phyloP scores from a whole-genome alignment of 1,140 invertebrate species.

The Pseudomyrmex cubaensis region DNA sequence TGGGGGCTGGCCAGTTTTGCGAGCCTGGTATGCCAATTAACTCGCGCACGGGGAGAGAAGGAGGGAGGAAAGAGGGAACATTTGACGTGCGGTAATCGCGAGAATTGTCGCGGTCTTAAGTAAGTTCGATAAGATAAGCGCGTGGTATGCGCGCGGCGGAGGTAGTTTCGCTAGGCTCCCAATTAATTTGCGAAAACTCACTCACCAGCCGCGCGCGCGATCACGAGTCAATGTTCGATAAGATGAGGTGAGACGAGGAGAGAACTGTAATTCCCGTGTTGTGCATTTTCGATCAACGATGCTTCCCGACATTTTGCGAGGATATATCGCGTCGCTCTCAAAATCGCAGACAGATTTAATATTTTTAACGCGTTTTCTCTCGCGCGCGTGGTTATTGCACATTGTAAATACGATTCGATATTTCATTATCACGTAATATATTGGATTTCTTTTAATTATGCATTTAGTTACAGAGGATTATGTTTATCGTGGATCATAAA shows the following conservation, averaged over 20 bases:
- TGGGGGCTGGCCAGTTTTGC: conserved; percentile 27
- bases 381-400: no score
- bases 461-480: not conserved
- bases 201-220: not conserved
- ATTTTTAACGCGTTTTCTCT: no score
- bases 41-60: conserved; percentile 1
- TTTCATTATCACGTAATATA: conserved; percentile 1
- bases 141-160: conserved; percentile 9
- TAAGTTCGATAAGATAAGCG: conserved; percentile 41
- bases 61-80: not conserved
- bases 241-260: no score
- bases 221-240: no score
- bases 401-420: conserved; percentile 1
- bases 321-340: no score
- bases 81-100: conserved; percentile 54
- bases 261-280: no score
- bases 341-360: no score
- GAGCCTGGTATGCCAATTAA: conserved; percentile 37
- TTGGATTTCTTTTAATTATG: not conserved
- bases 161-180: not conserved
- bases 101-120: conserved; percentile 51
- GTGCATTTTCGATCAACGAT: no score
- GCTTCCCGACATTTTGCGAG: no score
- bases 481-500: conserved; percentile 28
- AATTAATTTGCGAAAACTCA: conserved; percentile 41